Evolutionary conservation across 2,888 invertebrate genomes (phyloP).

Genomic region (Zhuqinia jingwanae): DNA sequence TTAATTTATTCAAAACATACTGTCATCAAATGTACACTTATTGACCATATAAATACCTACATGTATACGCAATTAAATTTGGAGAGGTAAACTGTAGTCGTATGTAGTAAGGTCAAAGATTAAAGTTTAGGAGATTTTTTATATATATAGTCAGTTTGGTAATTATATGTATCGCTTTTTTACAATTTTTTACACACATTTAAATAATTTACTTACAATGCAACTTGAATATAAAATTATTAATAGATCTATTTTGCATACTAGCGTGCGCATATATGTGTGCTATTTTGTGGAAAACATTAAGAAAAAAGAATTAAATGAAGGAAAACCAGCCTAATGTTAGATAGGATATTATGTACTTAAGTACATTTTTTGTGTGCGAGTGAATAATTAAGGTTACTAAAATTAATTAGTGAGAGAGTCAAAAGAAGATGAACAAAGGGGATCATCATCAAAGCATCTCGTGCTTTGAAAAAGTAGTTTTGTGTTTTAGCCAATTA

Average conservation of each 20-base stretch:
- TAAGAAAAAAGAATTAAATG: background rate
- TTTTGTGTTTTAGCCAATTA: too few relatives aligned
- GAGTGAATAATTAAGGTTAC: too few relatives aligned
- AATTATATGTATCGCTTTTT: background rate
- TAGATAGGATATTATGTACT: background rate
- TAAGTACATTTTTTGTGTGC: background rate
- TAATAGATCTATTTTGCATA: slow-evolving; percentile 10
- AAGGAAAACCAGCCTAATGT: background rate
- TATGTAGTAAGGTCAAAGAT: too few relatives aligned
- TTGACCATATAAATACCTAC: too few relatives aligned
- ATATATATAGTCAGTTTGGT: too few relatives aligned
- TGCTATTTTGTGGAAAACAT: background rate
- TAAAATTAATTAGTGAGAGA: too few relatives aligned
- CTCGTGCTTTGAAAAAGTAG: background rate
- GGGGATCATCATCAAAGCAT: background rate
- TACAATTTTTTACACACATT: too few relatives aligned
- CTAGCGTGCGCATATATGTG: background rate
- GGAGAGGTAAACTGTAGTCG: too few relatives aligned
- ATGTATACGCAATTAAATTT: too few relatives aligned
- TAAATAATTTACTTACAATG: background rate
- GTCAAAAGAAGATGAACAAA: slow-evolving; percentile 5
- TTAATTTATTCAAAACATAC: background rate
- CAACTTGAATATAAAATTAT: background rate
- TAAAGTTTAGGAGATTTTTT: too few relatives aligned
- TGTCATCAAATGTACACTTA: too few relatives aligned